These are phyloP conservation scores for Phragmatobia fuliginosa DNA, from an alignment of 2,888 invertebrate species.

Conservation along the genomic window DNA sequence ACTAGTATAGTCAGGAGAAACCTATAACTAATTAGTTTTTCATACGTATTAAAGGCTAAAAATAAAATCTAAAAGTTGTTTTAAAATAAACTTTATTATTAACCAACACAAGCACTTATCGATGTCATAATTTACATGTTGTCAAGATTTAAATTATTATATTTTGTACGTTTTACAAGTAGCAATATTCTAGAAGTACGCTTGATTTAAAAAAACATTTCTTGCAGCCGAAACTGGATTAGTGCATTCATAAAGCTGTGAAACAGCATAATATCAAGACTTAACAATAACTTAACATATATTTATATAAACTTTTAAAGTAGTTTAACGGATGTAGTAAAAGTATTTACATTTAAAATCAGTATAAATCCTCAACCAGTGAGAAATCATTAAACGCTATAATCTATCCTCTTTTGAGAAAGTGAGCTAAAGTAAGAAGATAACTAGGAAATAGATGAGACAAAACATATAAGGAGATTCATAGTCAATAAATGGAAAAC, in stretches of 20 bases:
- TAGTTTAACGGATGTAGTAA: slow-evolving; percentile 22
- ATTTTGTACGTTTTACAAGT: background rate
- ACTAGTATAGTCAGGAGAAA: too few species aligned
- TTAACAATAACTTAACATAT: slow-evolving; percentile 41
- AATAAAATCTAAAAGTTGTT: too few species aligned
- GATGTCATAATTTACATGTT: slow-evolving; percentile 22
- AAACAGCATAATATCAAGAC: slow-evolving; percentile 20
- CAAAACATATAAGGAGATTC: background rate
- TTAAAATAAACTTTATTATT: slow-evolving; percentile 40
- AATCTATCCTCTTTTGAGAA: background rate
- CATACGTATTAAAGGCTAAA: too few species aligned
- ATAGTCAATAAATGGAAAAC: background rate
- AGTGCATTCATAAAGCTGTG: slow-evolving; percentile 20
- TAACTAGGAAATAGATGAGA: background rate
- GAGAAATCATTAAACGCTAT: slow-evolving; percentile 29
- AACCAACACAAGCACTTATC: slow-evolving; percentile 32
- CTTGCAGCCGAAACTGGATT: slow-evolving; percentile 7
- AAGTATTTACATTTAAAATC: slow-evolving; percentile 50
- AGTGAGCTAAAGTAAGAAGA: background rate
- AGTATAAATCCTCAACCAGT: slow-evolving; percentile 34
- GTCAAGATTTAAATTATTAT: slow-evolving; percentile 21
- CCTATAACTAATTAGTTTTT: too few species aligned
- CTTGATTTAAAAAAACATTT: slow-evolving; percentile 4
- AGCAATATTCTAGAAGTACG: background rate
- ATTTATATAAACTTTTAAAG: slow-evolving; percentile 27